Conservation (phyloP, 2,113 vertebrate genomes). For the Myiopsitta monachus region DNA sequence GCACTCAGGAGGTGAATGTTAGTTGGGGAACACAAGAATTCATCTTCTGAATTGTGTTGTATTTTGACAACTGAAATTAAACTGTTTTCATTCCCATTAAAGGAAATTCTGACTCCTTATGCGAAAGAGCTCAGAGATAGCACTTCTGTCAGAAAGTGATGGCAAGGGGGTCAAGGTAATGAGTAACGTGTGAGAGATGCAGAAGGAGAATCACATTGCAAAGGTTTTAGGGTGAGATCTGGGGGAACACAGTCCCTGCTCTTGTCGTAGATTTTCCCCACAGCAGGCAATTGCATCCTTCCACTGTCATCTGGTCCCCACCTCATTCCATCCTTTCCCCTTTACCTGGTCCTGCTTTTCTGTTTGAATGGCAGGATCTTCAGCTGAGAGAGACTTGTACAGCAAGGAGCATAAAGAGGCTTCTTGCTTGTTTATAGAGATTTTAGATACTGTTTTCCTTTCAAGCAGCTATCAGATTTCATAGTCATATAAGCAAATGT, state of each 20-base stretch:
- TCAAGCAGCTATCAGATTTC: not conserved
- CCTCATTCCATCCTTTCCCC: not conserved
- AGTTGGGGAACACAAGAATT: conserved; percentile 14
- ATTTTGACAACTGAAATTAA: conserved; percentile 54
- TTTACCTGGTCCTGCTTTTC: not conserved
- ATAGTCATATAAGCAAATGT: not conserved
- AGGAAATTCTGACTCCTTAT: conserved; percentile 13
- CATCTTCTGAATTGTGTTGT: conserved; percentile 28
- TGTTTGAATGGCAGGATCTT: not conserved
- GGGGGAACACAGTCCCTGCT: not conserved
- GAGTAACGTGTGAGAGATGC: not conserved
- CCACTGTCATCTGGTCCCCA: not conserved
- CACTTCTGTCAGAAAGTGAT: not conserved
- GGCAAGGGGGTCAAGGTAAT: not conserved
- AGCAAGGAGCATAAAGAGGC: not conserved
- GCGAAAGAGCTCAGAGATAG: not conserved
- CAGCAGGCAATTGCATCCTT: not conserved
- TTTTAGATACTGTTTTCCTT: not conserved
- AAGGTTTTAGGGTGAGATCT: not conserved
- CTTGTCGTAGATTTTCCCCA: not conserved
- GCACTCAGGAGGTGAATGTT: conserved; percentile 52
- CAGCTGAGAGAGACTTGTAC: not conserved
- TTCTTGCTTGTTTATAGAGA: not conserved
- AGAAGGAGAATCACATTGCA: not conserved
- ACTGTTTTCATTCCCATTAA: conserved; percentile 13